A percentile compares a stretch with the other conserved stretches of the same genome.
Conservation (phyloP, 2,113 vertebrate species). For the Cochlearius cochlearius region DNA sequence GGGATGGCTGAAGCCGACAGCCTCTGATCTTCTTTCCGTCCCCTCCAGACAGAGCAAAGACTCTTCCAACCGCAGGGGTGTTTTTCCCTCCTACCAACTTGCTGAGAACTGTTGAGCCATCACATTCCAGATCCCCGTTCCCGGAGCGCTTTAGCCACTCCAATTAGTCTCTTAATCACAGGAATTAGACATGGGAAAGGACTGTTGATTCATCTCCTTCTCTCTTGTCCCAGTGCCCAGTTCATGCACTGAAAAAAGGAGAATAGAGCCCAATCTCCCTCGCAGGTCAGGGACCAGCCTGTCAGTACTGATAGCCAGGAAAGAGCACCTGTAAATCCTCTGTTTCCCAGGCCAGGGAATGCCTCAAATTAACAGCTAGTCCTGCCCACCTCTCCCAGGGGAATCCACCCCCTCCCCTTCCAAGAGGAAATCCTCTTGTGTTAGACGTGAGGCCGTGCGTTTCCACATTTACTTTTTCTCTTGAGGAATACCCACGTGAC, state of each 20-base stretch:
- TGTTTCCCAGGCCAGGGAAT: not conserved
- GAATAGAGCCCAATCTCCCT: not conserved
- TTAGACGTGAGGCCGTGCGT: not conserved
- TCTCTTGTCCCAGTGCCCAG: not conserved
- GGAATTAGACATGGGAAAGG: constrained; percentile 30
- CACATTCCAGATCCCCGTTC: not conserved
- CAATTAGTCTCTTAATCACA: constrained; percentile 32
- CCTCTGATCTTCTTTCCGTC: not conserved
- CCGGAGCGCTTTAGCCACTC: not conserved
- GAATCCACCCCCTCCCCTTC: not conserved
- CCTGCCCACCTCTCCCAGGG: not conserved
- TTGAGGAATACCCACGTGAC: not conserved
- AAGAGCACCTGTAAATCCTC: not conserved
- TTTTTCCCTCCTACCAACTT: not conserved
- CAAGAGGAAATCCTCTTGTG: constrained; percentile 1
- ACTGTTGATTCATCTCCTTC: constrained; percentile 13
- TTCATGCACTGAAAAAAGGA: not conserved
- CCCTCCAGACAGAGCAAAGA: not conserved
- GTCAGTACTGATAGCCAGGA: not conserved
- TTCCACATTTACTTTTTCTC: not conserved
- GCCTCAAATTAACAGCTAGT: not conserved
- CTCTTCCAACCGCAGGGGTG: not conserved
- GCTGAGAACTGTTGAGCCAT: constrained; percentile 21
- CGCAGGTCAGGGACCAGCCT: not conserved
- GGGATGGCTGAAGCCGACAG: not conserved